phyloP scores from a whole-genome alignment of 1,140 invertebrate species.

The Mactra quadrangularis region DNA sequence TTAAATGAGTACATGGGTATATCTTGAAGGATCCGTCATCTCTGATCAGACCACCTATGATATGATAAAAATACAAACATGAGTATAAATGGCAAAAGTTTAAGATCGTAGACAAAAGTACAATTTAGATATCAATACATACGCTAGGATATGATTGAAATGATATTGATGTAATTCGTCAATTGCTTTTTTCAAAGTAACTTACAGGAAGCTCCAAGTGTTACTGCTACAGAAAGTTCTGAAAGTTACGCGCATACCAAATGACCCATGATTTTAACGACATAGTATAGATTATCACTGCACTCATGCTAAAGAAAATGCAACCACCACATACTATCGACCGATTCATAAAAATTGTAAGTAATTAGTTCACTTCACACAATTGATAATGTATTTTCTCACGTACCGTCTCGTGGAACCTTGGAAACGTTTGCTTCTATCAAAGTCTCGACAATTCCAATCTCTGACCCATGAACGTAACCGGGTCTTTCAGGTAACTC shows the following conservation, averaged over 20 bases:
- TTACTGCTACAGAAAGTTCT: background rate
- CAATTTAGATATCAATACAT: background rate
- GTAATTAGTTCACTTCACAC: no score
- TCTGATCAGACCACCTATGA: background rate
- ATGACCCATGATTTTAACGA: background rate
- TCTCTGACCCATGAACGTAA: constrained; percentile 11
- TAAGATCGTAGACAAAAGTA: background rate
- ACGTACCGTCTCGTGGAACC: no score
- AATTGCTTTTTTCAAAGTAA: background rate
- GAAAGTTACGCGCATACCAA: background rate
- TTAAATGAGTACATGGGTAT: constrained; percentile 20
- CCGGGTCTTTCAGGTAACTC: constrained; percentile 5
- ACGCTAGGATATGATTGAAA: background rate
- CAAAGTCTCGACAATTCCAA: constrained; percentile 37
- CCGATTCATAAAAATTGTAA: no score
- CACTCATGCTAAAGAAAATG: constrained; percentile 5
- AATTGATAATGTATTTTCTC: no score
- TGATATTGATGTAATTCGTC: background rate
- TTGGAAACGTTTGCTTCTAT: no score
- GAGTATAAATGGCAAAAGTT: background rate
- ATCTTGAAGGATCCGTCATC: constrained; percentile 5
- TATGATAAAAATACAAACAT: background rate
- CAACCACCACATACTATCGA: no score
- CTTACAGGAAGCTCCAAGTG: no score
- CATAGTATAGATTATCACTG: background rate